Base-by-base conservation (phyloP, 1,140 invertebrate species). In the Homarus americanus region DNA sequence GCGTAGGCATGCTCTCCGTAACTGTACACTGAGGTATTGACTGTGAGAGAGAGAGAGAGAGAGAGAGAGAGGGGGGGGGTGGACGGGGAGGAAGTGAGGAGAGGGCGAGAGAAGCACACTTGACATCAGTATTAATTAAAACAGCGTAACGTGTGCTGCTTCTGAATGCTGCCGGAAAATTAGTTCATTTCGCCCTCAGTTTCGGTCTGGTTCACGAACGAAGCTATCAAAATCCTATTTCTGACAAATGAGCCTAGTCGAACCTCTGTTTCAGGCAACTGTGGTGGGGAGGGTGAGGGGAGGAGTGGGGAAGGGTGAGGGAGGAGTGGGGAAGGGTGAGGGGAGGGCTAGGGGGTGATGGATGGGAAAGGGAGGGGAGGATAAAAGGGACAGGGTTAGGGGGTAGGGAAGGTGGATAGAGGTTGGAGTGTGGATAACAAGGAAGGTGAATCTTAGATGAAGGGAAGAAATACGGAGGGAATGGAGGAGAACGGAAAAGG, bases 141-240 rank as follows among this genome's bases (percentile, higher is more conserved):
- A 82, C 79, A 82, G 38, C 58, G 49, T 82, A 82, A 82, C 79
- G 79, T 63, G 79, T 82, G 15, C 79, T 82, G 49, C 32, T 82
- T 12, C 79, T 63, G 79, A 63, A 32, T 82, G 79, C 49, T 82
- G 79, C 49, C 28, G 79, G 49, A 82, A 82, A 82, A 82, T 82
- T 82, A 82, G 49, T 82, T 53, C 79, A 82, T 82, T 80, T 80
- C 78, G 44, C 44, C 78, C 41, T 53, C 44, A 80, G 78, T 80
- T 80, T 80, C 78, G 78, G 78, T 28, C 44, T 80, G 78, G 41
- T 80, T 41, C 41, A 36, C 78, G 78, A 24, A 82, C 79, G 49
- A 82, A 82, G 79, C 79, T 82, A 82, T 82, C 79, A 82, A 82
- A 82, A 82, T 58, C 32, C 79, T 82, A 82, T 82, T 82, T 82